Conservation (phyloP, 2,888 invertebrate genomes). For the Dynastes grantii region DNA sequence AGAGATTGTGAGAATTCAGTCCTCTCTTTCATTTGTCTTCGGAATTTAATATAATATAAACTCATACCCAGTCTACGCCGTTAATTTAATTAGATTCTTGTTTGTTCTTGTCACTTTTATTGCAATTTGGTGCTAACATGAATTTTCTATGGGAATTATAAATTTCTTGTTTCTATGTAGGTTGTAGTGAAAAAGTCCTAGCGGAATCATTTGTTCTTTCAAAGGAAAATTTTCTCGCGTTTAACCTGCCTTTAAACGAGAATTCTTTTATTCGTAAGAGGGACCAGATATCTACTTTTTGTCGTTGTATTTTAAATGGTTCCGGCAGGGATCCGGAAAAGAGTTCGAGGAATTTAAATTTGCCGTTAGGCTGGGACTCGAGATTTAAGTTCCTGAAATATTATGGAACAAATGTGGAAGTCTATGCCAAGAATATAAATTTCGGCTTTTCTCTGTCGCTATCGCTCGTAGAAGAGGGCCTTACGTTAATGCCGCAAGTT, state of each 20-base stretch:
- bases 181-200: no score
- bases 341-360: constrained; percentile 49
- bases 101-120: no score
- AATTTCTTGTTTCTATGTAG: no score
- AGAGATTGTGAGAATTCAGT: no score
- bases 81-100: no score
- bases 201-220: no score
- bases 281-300: neutral
- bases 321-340: neutral
- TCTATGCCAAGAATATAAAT: constrained; percentile 50
- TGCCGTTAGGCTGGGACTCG: constrained; percentile 38
- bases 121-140: no score
- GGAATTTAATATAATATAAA: no score
- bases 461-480: constrained; percentile 4
- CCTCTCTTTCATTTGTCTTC: no score
- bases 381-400: constrained; percentile 51
- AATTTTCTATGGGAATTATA: no score
- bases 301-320: neutral
- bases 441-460: constrained; percentile 33
- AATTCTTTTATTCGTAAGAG: neutral
- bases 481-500: constrained; percentile 5
- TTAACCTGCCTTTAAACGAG: neutral
- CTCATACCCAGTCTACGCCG: no score
- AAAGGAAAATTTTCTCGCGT: neutral
- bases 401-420: constrained; percentile 50